A percentile compares a stretch with the other conserved stretches of the same genome.
Conservation (phyloP, 2,888 invertebrate species). For the Allygus modestus region DNA sequence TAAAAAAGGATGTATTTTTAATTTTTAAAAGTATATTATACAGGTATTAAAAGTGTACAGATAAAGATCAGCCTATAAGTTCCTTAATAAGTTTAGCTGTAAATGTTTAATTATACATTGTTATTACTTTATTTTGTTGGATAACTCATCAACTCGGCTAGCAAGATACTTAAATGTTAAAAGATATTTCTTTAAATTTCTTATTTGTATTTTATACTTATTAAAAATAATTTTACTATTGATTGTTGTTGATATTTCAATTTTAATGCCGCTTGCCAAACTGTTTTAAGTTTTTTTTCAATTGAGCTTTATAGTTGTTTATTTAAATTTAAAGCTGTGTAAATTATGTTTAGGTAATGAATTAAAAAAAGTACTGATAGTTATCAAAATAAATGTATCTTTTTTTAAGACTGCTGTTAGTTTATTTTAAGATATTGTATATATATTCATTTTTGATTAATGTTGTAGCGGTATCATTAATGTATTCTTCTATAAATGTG, state of each 20-base stretch:
- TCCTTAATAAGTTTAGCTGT: conserved; percentile 52
- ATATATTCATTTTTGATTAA: conserved; percentile 54
- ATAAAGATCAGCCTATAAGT: conserved; percentile 38
- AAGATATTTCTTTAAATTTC: neutral
- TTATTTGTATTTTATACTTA: neutral
- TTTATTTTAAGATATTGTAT: conserved; percentile 44
- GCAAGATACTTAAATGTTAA: conserved; percentile 49
- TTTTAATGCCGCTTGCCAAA: too few relatives aligned
- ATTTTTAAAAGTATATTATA: neutral
- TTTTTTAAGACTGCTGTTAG: conserved; percentile 53
- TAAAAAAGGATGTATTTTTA: conserved; percentile 23
- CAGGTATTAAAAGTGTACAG: conserved; percentile 37
- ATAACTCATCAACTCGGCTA: neutral
- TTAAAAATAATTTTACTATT: neutral
- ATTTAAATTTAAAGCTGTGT: neutral
- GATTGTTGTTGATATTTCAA: neutral
- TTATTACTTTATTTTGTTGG: conserved; percentile 12
- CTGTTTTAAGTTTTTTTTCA: neutral
- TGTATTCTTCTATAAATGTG: conserved; percentile 58
- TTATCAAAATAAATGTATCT: neutral
- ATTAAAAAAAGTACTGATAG: neutral
- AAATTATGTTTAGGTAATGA: neutral
- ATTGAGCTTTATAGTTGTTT: neutral
- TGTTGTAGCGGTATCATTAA: conserved; percentile 52
- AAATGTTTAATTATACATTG: conserved; percentile 13